phyloP scores from a whole-genome alignment of 2,797 vertebrate species.

The Paedocypris micromegethes region DNA sequence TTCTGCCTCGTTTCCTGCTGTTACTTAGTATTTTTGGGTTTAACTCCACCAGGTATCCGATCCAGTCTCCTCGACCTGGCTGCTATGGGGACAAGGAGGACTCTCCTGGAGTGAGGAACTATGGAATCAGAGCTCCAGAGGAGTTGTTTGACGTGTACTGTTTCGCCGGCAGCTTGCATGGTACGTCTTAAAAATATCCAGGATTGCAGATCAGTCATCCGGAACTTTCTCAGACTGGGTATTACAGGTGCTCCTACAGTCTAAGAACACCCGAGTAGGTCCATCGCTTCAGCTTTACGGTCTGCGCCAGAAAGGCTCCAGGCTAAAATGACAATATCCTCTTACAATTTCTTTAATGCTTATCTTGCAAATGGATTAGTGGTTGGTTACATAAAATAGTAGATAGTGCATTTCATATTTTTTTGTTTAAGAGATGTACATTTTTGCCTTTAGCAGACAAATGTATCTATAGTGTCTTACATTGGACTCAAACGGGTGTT shows the following conservation, averaged over 20 bases:
- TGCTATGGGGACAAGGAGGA: slow-evolving; percentile 93
- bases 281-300: slow-evolving; percentile 31
- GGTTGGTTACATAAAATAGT: no score
- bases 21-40: no score
- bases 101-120: slow-evolving; percentile 90
- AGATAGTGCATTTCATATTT: no score
- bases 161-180: slow-evolving; percentile 79
- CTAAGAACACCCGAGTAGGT: slow-evolving; percentile 43
- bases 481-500: no score
- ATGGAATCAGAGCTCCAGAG: slow-evolving; percentile 73
- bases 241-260: slow-evolving; percentile 36
- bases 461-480: no score
- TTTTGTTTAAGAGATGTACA: no score
- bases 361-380: no score
- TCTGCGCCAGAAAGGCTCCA: slow-evolving; percentile 37
- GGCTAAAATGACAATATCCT: neutral
- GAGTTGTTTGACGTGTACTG: slow-evolving; percentile 94
- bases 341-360: no score
- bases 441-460: no score
- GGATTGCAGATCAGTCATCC: slow-evolving; percentile 47
- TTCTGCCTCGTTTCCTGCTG: neutral
- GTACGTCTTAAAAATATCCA: slow-evolving; percentile 53
- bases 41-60: slow-evolving; percentile 76
- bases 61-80: slow-evolving; percentile 89
- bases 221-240: slow-evolving; percentile 36